These are phyloP conservation scores for Drosophila lacicola DNA, from an alignment of 2,888 invertebrate genomes.

Conservation along the genomic window DNA sequence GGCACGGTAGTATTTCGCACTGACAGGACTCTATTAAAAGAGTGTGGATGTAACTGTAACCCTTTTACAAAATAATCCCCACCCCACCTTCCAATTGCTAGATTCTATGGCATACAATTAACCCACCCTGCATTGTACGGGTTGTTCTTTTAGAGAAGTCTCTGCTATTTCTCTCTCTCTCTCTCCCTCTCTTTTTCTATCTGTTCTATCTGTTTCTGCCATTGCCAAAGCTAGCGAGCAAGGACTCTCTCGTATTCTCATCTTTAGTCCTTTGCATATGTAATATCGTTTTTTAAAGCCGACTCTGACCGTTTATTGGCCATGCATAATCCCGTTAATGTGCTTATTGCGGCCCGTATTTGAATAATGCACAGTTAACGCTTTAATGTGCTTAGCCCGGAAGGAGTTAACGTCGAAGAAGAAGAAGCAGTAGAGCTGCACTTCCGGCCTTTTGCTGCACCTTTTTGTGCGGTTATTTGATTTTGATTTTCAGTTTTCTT, in stretches of 20 bases:
- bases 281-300: constrained; percentile 7
- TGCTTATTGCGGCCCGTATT: constrained; percentile 73
- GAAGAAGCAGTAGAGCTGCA: neutral
- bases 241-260: neutral
- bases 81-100: neutral
- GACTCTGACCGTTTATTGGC: constrained; percentile 83
- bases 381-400: constrained; percentile 83
- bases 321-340: constrained; percentile 85
- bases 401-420: neutral
- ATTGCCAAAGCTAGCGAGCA: too few species aligned
- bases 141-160: constrained; percentile 12
- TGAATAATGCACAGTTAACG: constrained; percentile 83
- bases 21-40: constrained; percentile 41
- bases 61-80: constrained; percentile 30
- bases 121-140: constrained; percentile 19
- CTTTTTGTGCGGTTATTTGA: constrained; percentile 44
- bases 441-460: constrained; percentile 27
- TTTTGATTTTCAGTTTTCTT: constrained; percentile 40
- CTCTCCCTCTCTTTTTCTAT: neutral
- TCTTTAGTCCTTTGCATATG: constrained; percentile 65
- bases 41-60: constrained; percentile 38
- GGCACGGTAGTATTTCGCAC: constrained; percentile 16
- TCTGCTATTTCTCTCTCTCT: neutral
- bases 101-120: neutral
- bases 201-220: neutral